A percentile compares a stretch with the other conserved stretches of the same genome.
phyloP scores from a whole-genome alignment of 2,888 invertebrate genomes.

The Chalcis sispes region DNA sequence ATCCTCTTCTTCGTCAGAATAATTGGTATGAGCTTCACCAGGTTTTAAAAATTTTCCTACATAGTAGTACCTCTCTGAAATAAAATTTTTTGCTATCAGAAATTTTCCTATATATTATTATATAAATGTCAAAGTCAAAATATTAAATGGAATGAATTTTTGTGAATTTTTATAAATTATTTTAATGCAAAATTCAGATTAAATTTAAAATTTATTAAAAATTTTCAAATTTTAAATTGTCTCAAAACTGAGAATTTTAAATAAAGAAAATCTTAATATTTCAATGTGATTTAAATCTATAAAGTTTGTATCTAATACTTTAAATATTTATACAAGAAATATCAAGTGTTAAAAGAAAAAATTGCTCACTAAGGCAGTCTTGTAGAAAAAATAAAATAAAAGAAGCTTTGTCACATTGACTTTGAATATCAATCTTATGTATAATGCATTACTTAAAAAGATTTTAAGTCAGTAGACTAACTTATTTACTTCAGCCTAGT shows the following conservation, averaged over 20 bases:
- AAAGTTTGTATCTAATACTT: background rate
- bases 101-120: background rate
- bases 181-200: background rate
- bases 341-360: background rate
- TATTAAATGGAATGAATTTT: background rate
- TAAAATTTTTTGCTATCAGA: constrained; percentile 7
- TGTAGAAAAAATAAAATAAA: constrained; percentile 13
- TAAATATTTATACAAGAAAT: background rate
- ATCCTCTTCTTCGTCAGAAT: constrained; percentile 92
- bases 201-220: background rate
- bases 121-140: too few relatives aligned
- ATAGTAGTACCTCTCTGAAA: constrained; percentile 93
- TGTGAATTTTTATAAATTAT: background rate
- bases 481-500: constrained; percentile 28
- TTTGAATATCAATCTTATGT: constrained; percentile 61
- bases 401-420: constrained; percentile 41
- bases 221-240: background rate
- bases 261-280: too few relatives aligned
- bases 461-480: constrained; percentile 39
- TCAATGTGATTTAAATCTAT: too few relatives aligned
- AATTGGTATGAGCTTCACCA: constrained; percentile 92
- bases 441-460: constrained; percentile 52
- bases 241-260: background rate
- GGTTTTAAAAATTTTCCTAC: constrained; percentile 94
- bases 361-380: background rate